Percentiles rank a stretch among this genome's conserved stretches.
These are phyloP conservation scores for Neolamprologus sp. DNA, from an alignment of 2,113 vertebrate genomes.

Conservation along the genomic window DNA sequence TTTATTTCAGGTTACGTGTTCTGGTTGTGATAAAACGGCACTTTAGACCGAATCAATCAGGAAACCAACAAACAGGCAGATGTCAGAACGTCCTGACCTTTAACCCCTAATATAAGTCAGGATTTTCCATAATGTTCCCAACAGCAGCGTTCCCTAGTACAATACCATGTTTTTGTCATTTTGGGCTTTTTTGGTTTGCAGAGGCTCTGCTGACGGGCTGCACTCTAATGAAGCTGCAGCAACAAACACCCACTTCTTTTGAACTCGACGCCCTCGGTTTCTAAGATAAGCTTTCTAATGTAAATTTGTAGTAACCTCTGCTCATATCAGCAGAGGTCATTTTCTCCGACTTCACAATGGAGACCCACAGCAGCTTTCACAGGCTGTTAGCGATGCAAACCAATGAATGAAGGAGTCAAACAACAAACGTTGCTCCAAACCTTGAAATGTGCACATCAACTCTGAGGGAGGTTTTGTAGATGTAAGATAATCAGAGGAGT, in stretches of 20 bases:
- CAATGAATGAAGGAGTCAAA: not conserved
- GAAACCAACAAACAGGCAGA: not conserved
- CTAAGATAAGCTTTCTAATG: not conserved
- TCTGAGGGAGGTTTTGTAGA: not conserved
- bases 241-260: not conserved
- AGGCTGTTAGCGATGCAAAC: not conserved
- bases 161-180: not conserved
- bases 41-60: not conserved
- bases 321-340: not conserved
- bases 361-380: not conserved
- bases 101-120: not conserved
- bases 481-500: not conserved
- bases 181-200: not conserved
- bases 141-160: not conserved
- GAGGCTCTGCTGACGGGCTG: not conserved
- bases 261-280: not conserved
- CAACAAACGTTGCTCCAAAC: not conserved
- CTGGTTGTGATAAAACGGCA: not conserved
- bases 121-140: not conserved
- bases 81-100: not conserved
- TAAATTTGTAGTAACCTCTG: not conserved
- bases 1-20: accelerated
- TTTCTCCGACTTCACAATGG: not conserved
- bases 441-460: not conserved
- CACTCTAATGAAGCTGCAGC: not conserved